These are phyloP conservation scores for Sepioteuthis lessoniana DNA, from an alignment of 2,888 invertebrate genomes.

Conservation along the genomic window DNA sequence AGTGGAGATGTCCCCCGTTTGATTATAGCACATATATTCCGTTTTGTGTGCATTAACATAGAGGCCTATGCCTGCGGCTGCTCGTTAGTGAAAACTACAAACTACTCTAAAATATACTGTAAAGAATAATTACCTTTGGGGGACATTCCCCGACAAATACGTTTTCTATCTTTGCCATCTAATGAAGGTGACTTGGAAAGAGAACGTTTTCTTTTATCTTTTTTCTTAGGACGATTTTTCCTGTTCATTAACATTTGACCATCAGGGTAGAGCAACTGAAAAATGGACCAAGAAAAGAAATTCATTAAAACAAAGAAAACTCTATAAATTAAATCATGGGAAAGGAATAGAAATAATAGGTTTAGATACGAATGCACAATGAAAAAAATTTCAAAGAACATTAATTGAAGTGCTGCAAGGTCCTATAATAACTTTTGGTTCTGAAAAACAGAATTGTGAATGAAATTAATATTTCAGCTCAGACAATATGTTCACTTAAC, in stretches of 20 bases:
- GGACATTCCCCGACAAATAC: slow-evolving; percentile 35
- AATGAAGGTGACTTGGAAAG: slow-evolving; percentile 6
- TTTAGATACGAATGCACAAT: background rate
- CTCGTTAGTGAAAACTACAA: background rate
- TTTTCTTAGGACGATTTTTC: background rate
- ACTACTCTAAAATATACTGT: too few species aligned
- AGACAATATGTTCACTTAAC: too few species aligned
- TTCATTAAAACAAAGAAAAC: background rate
- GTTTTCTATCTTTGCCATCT: slow-evolving; percentile 35
- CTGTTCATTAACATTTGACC: background rate
- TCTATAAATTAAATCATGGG: background rate
- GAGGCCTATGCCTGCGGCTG: too few species aligned
- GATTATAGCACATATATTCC: too few species aligned
- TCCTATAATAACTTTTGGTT: too few species aligned
- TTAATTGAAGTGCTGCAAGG: too few species aligned
- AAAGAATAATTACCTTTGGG: slow-evolving; percentile 24
- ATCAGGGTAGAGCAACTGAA: slow-evolving; percentile 38
- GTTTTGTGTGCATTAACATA: too few species aligned
- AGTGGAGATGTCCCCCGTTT: too few species aligned
- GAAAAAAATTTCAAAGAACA: too few species aligned
- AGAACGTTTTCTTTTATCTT: slow-evolving; percentile 43
- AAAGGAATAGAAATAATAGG: background rate
- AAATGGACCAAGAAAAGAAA: background rate
- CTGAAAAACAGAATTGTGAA: too few species aligned
- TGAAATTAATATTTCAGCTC: too few species aligned